These are phyloP conservation scores for Tridacna crocea DNA, from an alignment of 2,888 invertebrate genomes.

Conservation along the genomic window DNA sequence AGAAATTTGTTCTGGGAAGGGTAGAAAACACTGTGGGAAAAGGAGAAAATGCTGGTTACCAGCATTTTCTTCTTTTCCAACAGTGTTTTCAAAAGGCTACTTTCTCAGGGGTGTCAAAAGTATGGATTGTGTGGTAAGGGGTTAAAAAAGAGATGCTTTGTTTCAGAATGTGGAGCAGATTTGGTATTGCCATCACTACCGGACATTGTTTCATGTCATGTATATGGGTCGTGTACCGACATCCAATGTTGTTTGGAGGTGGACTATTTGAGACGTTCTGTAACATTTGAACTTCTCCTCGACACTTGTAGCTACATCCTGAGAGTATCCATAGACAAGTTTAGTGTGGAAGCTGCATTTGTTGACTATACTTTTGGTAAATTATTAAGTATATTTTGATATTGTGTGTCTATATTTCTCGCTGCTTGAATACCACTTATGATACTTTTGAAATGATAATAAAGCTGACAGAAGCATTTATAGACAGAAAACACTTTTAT, in stretches of 20 bases:
- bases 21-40: no score
- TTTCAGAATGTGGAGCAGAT: slow-evolving; percentile 26
- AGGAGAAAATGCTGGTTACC: no score
- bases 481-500: no score
- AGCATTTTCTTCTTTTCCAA: no score
- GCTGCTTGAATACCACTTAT: no score
- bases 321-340: slow-evolving; percentile 21
- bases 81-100: no score
- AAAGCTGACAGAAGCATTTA: no score
- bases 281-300: slow-evolving; percentile 8
- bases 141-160: background rate
- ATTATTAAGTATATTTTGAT: background rate
- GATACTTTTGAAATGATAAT: no score
- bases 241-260: slow-evolving; percentile 28
- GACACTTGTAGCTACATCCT: slow-evolving; percentile 28
- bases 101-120: no score
- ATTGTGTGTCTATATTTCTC: no score
- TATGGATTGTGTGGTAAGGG: no score
- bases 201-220: slow-evolving; percentile 8
- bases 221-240: slow-evolving; percentile 15
- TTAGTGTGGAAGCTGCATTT: slow-evolving; percentile 17
- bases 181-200: slow-evolving; percentile 17
- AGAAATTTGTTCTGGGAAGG: no score
- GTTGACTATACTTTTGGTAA: slow-evolving; percentile 32
- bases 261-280: slow-evolving; percentile 15